Base-by-base conservation (phyloP, 1,140 invertebrate genomes). In the Drosophila melanica region DNA sequence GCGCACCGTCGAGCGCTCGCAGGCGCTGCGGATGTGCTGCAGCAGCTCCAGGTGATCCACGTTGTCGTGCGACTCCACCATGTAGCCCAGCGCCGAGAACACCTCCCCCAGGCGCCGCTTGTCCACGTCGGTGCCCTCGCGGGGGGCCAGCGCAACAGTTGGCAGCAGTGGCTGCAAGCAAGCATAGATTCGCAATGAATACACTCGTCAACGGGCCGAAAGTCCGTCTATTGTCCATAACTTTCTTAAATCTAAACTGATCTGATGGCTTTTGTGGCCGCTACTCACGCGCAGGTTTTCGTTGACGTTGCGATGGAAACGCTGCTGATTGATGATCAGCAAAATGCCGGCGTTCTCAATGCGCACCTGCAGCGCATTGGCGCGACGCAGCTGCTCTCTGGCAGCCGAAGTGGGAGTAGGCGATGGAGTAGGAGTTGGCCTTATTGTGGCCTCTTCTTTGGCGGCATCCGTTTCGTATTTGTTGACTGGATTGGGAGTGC, bases 291-390 rank as follows among this genome's bases (percentile, higher is more conserved):
- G 30, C 0, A 73, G 11, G 23, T 71, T 54, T 1, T 58, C 45
- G 37, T 9, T 42, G 12, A 71, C 81, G 11, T 90, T 3, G 11
- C 47, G 50, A 67, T 90, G 71, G 35, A 92, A 92, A 3, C n/a
- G 16, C 11, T 68, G 63, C 41, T 92, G 91, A 68, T 91, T 92
- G 14, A 92, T 90, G 2, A 92, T 92, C 4, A 92, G 39, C 9
- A 84, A 30, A 42, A 81, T 81, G 18, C 90, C 91, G 0, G 90
- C 90, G 4, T 69, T 58, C 4, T 81, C 44, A 0, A 45, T 65
- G 0, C 51, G 67, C 16, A 92, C 48, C 14, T 74, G 48, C 35
- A 90, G 42, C 4, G 47, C 69, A 44, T 70, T 62, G 0, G 0
- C n/a, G 20, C 20, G 50, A 4, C 35, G 39, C 9, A 16, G 30